These are phyloP conservation scores for Pitangus sulphuratus DNA, from an alignment of 2,797 vertebrate species.

Conservation along the genomic window DNA sequence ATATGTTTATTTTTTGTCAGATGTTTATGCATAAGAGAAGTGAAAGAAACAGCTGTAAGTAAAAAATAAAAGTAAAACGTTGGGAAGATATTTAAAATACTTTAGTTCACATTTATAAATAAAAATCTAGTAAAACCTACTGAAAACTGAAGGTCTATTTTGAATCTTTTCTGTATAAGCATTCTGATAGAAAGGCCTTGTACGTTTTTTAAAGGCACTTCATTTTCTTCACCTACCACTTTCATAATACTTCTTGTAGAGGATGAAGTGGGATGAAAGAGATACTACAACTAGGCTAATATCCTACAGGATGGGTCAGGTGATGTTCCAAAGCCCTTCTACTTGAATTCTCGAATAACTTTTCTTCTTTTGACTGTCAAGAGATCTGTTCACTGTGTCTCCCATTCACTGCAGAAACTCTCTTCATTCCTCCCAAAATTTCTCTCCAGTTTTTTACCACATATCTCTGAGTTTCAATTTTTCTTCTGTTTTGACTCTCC, in stretches of 20 bases:
- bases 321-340: background rate
- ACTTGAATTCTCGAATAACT: background rate
- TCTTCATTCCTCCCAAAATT: background rate
- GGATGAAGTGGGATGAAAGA: background rate
- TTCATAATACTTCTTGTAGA: background rate
- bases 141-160: background rate
- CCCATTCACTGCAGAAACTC: background rate
- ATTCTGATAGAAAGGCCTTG: background rate
- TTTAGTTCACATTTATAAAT: background rate
- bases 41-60: constrained; percentile 5
- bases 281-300: background rate
- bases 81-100: background rate
- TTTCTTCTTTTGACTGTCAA: background rate
- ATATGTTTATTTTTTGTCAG: background rate
- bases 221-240: background rate
- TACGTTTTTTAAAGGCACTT: background rate
- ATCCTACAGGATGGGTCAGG: background rate
- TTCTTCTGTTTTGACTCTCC: background rate
- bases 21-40: background rate
- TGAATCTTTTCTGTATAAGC: background rate
- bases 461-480: background rate
- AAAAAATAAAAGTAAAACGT: background rate
- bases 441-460: fast-evolving
- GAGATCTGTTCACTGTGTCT: background rate
- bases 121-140: background rate